A percentile compares a stretch with the other conserved stretches of the same genome.
Evolutionary conservation across 2,888 invertebrate genomes (phyloP).

Genomic region (Amiota minor): DNA sequence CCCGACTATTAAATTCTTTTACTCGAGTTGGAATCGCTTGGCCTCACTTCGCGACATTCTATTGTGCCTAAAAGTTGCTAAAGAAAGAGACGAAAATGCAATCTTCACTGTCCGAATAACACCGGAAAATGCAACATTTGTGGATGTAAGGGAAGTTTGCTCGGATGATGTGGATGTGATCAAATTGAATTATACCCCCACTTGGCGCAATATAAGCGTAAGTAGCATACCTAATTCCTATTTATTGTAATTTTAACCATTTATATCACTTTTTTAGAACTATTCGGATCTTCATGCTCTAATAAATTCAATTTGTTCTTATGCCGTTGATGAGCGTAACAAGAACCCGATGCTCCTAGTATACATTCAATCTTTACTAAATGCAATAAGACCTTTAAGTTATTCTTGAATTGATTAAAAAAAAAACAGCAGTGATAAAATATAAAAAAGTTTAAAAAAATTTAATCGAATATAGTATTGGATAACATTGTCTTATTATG

Average conservation of each 20-base stretch:
- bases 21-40: slow-evolving; percentile 67
- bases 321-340: slow-evolving; percentile 55
- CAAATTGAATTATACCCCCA: slow-evolving; percentile 55
- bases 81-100: slow-evolving; percentile 48
- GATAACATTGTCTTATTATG: no score
- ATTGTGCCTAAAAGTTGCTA: slow-evolving; percentile 53
- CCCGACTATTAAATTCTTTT: slow-evolving; percentile 56
- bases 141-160: slow-evolving; percentile 63
- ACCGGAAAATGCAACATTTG: slow-evolving; percentile 66
- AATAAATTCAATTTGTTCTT: slow-evolving; percentile 60
- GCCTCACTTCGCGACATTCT: slow-evolving; percentile 62
- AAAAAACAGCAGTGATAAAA: background rate
- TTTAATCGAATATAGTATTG: background rate
- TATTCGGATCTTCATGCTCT: slow-evolving; percentile 65
- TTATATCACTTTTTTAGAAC: slow-evolving; percentile 43
- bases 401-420: slow-evolving; percentile 49
- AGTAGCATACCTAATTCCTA: background rate
- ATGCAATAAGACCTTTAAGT: slow-evolving; percentile 64
- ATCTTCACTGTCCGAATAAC: slow-evolving; percentile 58
- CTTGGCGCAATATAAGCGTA: slow-evolving; percentile 69
- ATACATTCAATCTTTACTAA: slow-evolving; percentile 58
- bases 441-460: background rate
- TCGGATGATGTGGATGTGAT: slow-evolving; percentile 54
- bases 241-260: background rate
- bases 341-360: slow-evolving; percentile 58